A percentile compares a stretch with the other conserved stretches of the same genome.
phyloP scores from a whole-genome alignment of 2,888 invertebrate species.

The Torymus auratus region DNA sequence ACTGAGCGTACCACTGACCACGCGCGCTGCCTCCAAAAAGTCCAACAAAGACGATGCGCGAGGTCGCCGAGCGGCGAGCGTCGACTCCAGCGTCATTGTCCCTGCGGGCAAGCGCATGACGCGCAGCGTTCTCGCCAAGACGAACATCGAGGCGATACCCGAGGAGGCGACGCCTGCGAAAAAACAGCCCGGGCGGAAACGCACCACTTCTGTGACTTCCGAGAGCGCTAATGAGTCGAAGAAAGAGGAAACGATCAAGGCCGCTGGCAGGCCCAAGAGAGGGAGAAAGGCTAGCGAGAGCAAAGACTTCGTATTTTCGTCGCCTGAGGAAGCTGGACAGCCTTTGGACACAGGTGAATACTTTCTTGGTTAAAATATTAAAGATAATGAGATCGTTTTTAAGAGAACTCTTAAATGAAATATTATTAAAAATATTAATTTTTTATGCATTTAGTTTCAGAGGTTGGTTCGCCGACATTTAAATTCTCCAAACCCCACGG shows the following conservation, averaged over 20 bases:
- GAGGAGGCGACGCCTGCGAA: conserved; percentile 51
- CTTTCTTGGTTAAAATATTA: no score
- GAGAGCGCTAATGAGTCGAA: conserved; percentile 32
- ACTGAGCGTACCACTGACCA: conserved; percentile 42
- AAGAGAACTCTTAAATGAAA: no score
- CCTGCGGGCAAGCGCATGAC: conserved; percentile 60
- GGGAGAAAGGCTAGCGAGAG: conserved; percentile 62
- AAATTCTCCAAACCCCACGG: conserved; percentile 70
- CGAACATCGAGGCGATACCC: conserved; percentile 47
- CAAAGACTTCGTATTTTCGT: conserved; percentile 65
- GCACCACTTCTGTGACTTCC: conserved; percentile 56
- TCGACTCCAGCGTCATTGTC: conserved; percentile 60
- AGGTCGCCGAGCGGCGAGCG: conserved; percentile 67
- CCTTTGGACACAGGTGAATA: no score
- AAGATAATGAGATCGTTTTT: no score
- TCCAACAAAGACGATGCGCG: conserved; percentile 51
- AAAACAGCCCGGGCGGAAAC: conserved; percentile 60
- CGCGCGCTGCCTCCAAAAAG: not conserved
- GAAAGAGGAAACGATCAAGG: conserved; percentile 51
- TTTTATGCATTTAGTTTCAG: conserved; percentile 58
- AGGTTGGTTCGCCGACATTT: conserved; percentile 64
- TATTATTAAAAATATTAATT: no score
- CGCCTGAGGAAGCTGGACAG: conserved; percentile 63
- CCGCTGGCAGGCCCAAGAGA: conserved; percentile 54
- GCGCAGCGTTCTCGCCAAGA: conserved; percentile 61